Conservation (phyloP, 2,113 vertebrate genomes). For the Charina bottae region DNA sequence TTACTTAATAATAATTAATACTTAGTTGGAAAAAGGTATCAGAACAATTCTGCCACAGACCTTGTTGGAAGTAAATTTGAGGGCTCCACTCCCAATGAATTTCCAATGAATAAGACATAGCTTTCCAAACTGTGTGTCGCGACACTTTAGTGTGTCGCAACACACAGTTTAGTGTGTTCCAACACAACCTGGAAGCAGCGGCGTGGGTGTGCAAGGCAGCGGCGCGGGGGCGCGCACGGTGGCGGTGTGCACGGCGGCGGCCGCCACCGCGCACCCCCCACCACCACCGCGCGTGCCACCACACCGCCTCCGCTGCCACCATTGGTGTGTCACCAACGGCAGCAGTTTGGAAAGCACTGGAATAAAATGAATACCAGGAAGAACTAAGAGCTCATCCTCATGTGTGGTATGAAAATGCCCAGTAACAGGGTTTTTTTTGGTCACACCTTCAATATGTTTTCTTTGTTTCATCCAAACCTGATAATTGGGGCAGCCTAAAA, state of each 20-base stretch:
- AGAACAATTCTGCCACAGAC: not conserved
- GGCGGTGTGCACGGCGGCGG: too few species aligned
- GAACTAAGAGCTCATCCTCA: not conserved
- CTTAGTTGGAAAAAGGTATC: not conserved
- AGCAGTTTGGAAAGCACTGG: too few species aligned
- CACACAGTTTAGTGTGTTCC: too few species aligned
- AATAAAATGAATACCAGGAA: not conserved
- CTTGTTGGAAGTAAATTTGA: not conserved
- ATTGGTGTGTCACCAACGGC: too few species aligned
- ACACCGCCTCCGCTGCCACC: too few species aligned
- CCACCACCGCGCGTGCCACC: too few species aligned
- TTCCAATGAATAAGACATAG: not conserved
- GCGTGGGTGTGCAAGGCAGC: too few species aligned
- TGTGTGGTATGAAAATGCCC: not conserved
- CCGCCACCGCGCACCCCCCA: too few species aligned
- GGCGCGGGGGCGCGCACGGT: too few species aligned
- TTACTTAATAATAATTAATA: not conserved
- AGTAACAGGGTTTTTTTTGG: not conserved
- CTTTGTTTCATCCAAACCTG: not conserved
- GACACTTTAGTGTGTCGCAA: too few species aligned
- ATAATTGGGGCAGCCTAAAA: not conserved
- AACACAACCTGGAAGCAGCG: too few species aligned
- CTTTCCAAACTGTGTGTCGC: too few species aligned
- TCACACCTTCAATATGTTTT: not conserved
- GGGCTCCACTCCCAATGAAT: not conserved